These are phyloP conservation scores for Scolopax mira DNA, from an alignment of 2,113 vertebrate genomes.

Conservation along the genomic window DNA sequence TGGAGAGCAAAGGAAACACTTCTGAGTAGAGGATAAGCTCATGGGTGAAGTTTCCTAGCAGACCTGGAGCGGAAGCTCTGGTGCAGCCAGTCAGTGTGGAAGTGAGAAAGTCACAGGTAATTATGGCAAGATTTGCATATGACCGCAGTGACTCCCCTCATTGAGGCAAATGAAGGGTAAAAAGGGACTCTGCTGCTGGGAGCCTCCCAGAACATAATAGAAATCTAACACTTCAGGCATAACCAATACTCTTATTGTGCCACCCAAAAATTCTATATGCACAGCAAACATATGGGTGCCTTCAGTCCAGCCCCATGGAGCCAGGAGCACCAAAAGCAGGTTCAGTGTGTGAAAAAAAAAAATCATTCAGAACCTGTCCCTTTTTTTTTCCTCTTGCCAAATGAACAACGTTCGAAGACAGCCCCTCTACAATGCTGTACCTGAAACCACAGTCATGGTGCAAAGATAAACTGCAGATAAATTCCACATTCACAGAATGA, in stretches of 20 bases:
- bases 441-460: background rate
- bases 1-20: background rate
- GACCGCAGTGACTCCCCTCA: background rate
- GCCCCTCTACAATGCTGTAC: background rate
- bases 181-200: background rate
- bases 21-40: background rate
- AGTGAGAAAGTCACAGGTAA: background rate
- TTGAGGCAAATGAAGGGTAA: constrained; percentile 2
- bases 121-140: constrained; percentile 35
- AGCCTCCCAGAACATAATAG: background rate
- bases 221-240: background rate
- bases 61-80: background rate
- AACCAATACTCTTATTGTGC: background rate
- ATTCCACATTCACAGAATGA: background rate
- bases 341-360: background rate
- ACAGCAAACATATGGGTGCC: background rate
- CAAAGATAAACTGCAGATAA: background rate
- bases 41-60: background rate
- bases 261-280: background rate
- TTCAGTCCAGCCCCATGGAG: fast-evolving
- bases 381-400: background rate
- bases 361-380: background rate
- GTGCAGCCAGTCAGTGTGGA: background rate
- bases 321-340: background rate
- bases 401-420: background rate